These are phyloP conservation scores for Gnatocerus cornutus DNA, from an alignment of 2,888 invertebrate genomes.

Conservation along the genomic window DNA sequence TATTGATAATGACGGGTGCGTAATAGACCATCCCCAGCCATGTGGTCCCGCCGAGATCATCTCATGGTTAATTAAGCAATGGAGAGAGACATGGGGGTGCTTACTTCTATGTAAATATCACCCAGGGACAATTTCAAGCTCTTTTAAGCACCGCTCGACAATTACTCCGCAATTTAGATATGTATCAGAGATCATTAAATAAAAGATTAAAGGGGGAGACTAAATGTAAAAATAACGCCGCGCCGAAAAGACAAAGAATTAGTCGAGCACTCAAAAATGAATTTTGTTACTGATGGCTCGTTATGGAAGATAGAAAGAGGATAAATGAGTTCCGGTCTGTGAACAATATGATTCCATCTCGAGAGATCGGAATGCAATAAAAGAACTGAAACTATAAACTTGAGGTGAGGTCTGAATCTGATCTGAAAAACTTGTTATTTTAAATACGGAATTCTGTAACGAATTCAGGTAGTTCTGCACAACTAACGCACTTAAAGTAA, in stretches of 20 bases:
- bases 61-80: constrained; percentile 70
- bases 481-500: not conserved
- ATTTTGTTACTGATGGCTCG: constrained; percentile 3
- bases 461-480: not conserved
- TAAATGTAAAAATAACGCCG: constrained; percentile 14
- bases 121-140: constrained; percentile 71
- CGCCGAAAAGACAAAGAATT: constrained; percentile 17
- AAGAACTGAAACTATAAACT: constrained; percentile 8
- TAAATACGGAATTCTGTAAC: no score
- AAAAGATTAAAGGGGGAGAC: constrained; percentile 30
- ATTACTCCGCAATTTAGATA: constrained; percentile 71
- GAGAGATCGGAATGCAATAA: constrained; percentile 36
- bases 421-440: not conserved
- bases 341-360: constrained; percentile 38
- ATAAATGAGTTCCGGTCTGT: constrained; percentile 41
- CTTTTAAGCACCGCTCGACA: constrained; percentile 71
- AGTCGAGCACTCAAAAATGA: not conserved
- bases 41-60: constrained; percentile 56
- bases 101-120: constrained; percentile 66
- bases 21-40: constrained; percentile 45
- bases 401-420: constrained; percentile 4
- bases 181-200: constrained; percentile 62
- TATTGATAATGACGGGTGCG: constrained; percentile 51
- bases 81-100: constrained; percentile 62
- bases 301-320: constrained; percentile 21